These are phyloP conservation scores for Eudemis profundana DNA, from an alignment of 2,888 invertebrate genomes.

Conservation along the genomic window DNA sequence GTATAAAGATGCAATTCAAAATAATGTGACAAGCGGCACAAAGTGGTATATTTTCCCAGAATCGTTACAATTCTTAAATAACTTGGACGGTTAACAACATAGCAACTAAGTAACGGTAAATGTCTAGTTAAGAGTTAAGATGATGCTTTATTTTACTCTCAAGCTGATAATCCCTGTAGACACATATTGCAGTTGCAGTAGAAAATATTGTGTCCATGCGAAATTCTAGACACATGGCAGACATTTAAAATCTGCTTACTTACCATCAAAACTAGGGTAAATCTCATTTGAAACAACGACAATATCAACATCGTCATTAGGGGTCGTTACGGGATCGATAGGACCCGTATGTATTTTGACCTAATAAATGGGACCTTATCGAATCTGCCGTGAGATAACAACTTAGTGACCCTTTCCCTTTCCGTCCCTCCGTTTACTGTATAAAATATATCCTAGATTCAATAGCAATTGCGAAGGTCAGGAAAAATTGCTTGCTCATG, in stretches of 20 bases:
- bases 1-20: no score
- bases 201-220: no score
- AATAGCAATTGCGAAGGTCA: slow-evolving; percentile 7
- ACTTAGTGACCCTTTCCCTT: slow-evolving; percentile 23
- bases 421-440: neutral
- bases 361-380: slow-evolving; percentile 34
- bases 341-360: slow-evolving; percentile 33
- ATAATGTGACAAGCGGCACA: no score
- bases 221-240: no score
- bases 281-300: slow-evolving; percentile 3
- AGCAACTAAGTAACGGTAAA: no score
- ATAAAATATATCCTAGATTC: slow-evolving; percentile 24
- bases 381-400: slow-evolving; percentile 34
- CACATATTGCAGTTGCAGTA: no score
- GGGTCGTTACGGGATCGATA: slow-evolving; percentile 20
- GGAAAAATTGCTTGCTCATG: slow-evolving; percentile 10
- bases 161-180: no score
- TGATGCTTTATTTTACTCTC: no score
- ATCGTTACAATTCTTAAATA: no score
- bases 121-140: no score
- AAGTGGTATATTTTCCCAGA: no score
- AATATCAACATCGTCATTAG: slow-evolving; percentile 8
- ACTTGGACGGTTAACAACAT: no score
- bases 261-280: slow-evolving; percentile 1
- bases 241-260: neutral